Conservation (phyloP, 2,888 invertebrate species). For the Mythimna vitellina region DNA sequence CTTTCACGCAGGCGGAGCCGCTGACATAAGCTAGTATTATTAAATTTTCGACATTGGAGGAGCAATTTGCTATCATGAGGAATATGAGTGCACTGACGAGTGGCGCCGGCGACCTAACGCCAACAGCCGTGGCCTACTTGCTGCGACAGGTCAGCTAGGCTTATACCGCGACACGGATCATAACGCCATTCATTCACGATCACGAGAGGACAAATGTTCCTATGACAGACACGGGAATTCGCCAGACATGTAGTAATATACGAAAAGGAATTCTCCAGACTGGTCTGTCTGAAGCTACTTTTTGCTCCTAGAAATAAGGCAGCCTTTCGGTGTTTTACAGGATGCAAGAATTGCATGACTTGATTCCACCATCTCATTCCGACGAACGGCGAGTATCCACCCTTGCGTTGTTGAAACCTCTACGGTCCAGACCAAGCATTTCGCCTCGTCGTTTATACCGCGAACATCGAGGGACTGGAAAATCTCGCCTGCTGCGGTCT, state of each 20-base stretch:
- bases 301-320: background rate
- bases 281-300: background rate
- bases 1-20: background rate
- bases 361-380: too few species aligned
- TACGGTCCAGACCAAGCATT: too few species aligned
- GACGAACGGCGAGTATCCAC: too few species aligned
- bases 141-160: conserved; percentile 60
- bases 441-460: too few species aligned
- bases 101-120: conserved; percentile 57
- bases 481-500: too few species aligned
- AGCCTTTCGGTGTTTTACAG: too few species aligned
- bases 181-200: conserved; percentile 12
- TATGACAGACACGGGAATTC: background rate
- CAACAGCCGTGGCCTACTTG: conserved; percentile 84
- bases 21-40: conserved; percentile 14
- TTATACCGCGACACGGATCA: conserved; percentile 23
- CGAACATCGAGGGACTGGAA: too few species aligned
- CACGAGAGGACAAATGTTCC: conserved; percentile 3
- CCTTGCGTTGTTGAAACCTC: too few species aligned
- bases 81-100: conserved; percentile 72
- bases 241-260: background rate
- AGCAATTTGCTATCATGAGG: conserved; percentile 55
- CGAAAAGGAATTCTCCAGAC: background rate
- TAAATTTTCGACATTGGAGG: conserved; percentile 45
- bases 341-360: too few species aligned